Conservation (phyloP, 2,888 invertebrate species). For the Unio delphinus region DNA sequence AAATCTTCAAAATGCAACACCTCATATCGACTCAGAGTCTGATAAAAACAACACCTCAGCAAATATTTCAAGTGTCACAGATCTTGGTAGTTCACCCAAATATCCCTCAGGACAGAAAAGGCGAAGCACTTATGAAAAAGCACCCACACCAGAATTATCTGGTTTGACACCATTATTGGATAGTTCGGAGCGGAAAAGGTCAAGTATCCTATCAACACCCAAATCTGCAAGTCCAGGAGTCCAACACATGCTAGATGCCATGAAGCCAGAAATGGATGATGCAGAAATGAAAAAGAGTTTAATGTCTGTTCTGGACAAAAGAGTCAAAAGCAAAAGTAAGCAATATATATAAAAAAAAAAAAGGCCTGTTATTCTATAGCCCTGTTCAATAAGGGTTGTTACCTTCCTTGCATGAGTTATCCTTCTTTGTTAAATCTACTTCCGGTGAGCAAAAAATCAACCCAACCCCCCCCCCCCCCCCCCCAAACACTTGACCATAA, state of each 20-base stretch:
- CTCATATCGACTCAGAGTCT: slow-evolving; percentile 12
- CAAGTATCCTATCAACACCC: background rate
- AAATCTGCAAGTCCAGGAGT: slow-evolving; percentile 39
- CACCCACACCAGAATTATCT: slow-evolving; percentile 29
- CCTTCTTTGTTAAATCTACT: too few species aligned
- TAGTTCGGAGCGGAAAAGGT: slow-evolving; percentile 4
- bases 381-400: too few species aligned
- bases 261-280: slow-evolving; percentile 48
- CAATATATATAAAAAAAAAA: too few species aligned
- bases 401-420: too few species aligned
- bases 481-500: too few species aligned
- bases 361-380: too few species aligned
- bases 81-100: slow-evolving; percentile 6
- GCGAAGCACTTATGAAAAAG: slow-evolving; percentile 49
- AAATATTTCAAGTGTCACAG: slow-evolving; percentile 1
- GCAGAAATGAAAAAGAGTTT: slow-evolving; percentile 53
- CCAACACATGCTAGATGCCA: slow-evolving; percentile 46
- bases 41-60: background rate
- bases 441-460: too few species aligned
- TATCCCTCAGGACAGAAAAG: slow-evolving; percentile 27
- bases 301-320: slow-evolving; percentile 54
- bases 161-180: slow-evolving; percentile 1
- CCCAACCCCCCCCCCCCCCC: too few species aligned
- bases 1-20: background rate
- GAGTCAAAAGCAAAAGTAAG: slow-evolving; percentile 43